phyloP scores from a whole-genome alignment of 2,113 vertebrate species.

The Seriola aureovittata region DNA sequence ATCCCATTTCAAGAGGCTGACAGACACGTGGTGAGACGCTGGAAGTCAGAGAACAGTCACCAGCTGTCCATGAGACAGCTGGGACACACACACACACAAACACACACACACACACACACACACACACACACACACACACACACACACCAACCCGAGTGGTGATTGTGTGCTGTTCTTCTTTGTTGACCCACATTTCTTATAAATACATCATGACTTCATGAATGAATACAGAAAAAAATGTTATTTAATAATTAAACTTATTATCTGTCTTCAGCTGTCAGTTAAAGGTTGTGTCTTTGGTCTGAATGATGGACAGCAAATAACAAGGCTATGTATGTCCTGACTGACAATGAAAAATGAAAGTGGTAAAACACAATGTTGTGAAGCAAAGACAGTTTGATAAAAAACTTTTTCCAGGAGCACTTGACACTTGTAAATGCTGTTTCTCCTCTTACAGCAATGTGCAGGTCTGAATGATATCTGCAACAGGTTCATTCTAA shows the following conservation, averaged over 20 bases:
- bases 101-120: no score
- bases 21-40: conserved; percentile 45
- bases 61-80: conserved; percentile 24
- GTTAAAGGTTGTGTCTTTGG: background rate
- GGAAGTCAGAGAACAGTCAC: conserved; percentile 46
- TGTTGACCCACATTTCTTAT: background rate
- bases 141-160: background rate
- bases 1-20: conserved; percentile 53
- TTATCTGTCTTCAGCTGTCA: background rate
- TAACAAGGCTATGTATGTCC: no score
- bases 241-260: background rate
- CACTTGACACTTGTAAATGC: background rate
- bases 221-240: background rate
- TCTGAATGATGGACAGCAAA: no score
- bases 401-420: background rate
- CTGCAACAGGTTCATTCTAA: no score
- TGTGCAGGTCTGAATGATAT: no score
- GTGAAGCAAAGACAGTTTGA: background rate
- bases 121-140: no score
- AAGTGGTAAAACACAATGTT: background rate
- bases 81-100: background rate
- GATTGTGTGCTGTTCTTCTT: background rate
- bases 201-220: background rate
- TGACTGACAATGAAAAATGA: background rate
- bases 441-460: no score